Evolutionary conservation across 2,797 vertebrate species (phyloP).

Genomic region (Thaleichthys pacificus): DNA sequence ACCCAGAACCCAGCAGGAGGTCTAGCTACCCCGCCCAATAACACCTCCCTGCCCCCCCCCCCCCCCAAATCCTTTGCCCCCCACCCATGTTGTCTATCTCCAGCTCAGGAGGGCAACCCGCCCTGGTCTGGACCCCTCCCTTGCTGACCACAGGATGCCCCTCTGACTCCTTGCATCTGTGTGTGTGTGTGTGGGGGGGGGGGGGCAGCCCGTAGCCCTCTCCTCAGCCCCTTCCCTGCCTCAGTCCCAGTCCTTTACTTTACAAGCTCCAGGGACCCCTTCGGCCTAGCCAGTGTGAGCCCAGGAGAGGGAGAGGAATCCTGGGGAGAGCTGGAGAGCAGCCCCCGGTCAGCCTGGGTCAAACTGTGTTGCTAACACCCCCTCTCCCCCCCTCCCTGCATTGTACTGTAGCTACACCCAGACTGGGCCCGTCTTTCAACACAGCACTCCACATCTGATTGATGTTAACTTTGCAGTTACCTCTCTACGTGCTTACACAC

Average conservation of each 20-base stretch:
- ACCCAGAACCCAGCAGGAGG: background rate
- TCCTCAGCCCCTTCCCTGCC: background rate
- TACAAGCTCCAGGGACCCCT: background rate
- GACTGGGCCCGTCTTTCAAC: slow-evolving; percentile 31
- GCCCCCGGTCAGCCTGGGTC: slow-evolving; percentile 56
- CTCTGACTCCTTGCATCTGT: too few relatives aligned
- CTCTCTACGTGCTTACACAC: too few relatives aligned
- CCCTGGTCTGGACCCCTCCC: too few relatives aligned
- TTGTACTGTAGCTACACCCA: slow-evolving; percentile 26
- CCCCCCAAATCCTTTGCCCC: background rate
- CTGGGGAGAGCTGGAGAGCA: slow-evolving; percentile 42
- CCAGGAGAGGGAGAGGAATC: slow-evolving; percentile 53
- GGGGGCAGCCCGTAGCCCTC: slow-evolving; percentile 12
- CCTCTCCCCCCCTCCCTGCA: slow-evolving; percentile 3
- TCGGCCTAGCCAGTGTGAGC: slow-evolving; percentile 18
- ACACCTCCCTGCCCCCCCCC: background rate
- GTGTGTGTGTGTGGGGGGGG: slow-evolving; percentile 33
- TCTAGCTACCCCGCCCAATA: background rate
- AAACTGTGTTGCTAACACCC: slow-evolving; percentile 30
- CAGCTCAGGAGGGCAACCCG: background rate
- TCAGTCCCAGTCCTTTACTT: slow-evolving; percentile 6
- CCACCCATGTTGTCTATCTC: background rate
- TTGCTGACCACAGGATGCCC: too few relatives aligned
- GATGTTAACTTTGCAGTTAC: slow-evolving; percentile 47
- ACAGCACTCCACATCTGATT: slow-evolving; percentile 61